These are phyloP conservation scores for Eira barbara DNA, from an alignment of 2,113 vertebrate genomes.

Conservation along the genomic window DNA sequence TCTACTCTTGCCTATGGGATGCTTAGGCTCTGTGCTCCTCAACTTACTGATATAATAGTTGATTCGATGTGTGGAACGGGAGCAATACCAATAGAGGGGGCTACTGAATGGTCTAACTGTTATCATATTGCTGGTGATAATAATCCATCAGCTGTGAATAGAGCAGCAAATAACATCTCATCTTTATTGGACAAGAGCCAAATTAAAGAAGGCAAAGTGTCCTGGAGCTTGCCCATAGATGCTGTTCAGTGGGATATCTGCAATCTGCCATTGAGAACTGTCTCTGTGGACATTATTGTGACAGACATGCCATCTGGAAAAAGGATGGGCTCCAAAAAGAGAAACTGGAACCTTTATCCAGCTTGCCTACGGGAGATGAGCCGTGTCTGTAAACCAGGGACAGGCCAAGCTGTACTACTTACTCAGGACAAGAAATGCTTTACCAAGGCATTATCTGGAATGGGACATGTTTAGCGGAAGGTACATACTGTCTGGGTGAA, in stretches of 20 bases:
- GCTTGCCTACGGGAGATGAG: slow-evolving; percentile 95
- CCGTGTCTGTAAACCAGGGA: slow-evolving; percentile 91
- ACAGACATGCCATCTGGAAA: slow-evolving; percentile 99
- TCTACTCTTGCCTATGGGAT: slow-evolving; percentile 98
- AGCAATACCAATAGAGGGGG: no score
- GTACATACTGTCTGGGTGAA: slow-evolving; percentile 96
- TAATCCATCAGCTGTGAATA: no score
- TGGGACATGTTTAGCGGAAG: slow-evolving; percentile 93
- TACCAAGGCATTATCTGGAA: slow-evolving; percentile 91
- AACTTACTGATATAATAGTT: no score
- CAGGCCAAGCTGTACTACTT: slow-evolving; percentile 92
- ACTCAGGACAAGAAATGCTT: slow-evolving; percentile 99
- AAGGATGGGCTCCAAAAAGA: slow-evolving; percentile 96
- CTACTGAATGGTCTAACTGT: no score
- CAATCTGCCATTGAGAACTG: slow-evolving; percentile 89
- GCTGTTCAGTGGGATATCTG: slow-evolving; percentile 94
- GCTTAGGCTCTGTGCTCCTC: slow-evolving; percentile 85
- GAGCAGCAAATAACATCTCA: no score
- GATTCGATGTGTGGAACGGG: no score
- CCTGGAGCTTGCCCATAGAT: slow-evolving; percentile 89
- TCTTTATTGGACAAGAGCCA: no score
- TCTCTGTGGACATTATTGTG: slow-evolving; percentile 92
- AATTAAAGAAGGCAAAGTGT: slow-evolving; percentile 67
- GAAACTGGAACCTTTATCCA: slow-evolving; percentile 98
- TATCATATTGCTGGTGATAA: no score